Evolutionary conservation across 2,113 vertebrate genomes (phyloP), one percentile per base, ranked within the genome.

Genomic region (Rynchops niger): DNA sequence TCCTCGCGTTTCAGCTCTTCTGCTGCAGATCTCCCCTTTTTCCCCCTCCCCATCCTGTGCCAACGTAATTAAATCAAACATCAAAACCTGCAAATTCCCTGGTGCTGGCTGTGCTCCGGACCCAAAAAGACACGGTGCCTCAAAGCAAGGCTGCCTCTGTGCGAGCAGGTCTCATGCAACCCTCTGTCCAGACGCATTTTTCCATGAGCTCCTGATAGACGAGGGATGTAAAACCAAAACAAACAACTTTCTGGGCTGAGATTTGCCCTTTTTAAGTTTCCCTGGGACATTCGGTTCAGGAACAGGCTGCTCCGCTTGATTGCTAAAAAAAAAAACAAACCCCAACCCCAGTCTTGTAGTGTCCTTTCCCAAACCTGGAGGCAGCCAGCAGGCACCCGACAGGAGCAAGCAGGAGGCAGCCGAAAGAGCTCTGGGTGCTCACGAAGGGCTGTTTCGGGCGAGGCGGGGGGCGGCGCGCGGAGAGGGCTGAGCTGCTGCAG

Each of bases 331-430:
- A 15, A 6, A 42, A 18, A 3, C 26, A 38, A 25, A 3, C 4
- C 8, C 26, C 62, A 25, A 3, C 4, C 8, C 19, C 14, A 2
- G 0, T 12, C 32, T 47, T 15, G 7, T 10, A 7, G 2, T 36
- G 59, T 47, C 55, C 56, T 61, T 65, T 25, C 66, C 50, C 66
- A 56, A 18, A 55, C 3, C 6, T 2, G 7, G 58, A 38, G 14
- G 38, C 52, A 56, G 52, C 21, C 29, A 5, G 5, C 32, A 3
- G 32, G 17, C n/a, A 9, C 47, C 36, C 0, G 1, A 12, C 0
- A 6, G 70, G 38, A 45, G 5, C 7, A 5, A n/a, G 66, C 20
- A 6, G 69, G 49, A 9, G 11, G 63, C 27, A 52, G 49, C 70
- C 2, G 0, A 3, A 40, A 10, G 27, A 20, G 26, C 38, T 25